phyloP scores from a whole-genome alignment of 2,888 invertebrate species.

The Cerastoderma edule region DNA sequence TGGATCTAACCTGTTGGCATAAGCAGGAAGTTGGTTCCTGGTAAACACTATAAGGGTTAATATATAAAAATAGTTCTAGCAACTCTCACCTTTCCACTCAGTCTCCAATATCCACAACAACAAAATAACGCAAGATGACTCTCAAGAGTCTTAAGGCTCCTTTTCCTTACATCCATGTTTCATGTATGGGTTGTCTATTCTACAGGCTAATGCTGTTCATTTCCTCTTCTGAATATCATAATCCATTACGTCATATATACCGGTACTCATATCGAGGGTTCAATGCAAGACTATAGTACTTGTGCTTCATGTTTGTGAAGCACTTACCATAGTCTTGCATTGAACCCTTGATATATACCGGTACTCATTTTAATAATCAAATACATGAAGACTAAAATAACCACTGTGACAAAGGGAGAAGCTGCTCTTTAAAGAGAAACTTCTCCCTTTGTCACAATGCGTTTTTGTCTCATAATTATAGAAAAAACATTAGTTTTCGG shows the following conservation, averaged over 20 bases:
- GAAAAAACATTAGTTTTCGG: no score
- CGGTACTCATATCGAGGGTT: neutral
- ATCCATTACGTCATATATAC: neutral
- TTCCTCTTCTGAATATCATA: neutral
- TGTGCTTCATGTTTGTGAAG: no score
- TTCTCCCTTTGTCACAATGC: constrained; percentile 8
- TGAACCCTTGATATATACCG: no score
- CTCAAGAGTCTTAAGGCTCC: neutral
- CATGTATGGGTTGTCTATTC: neutral
- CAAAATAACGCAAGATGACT: constrained; percentile 14
- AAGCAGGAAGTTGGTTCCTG: no score
- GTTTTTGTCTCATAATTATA: no score
- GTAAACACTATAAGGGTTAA: neutral
- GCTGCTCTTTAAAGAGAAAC: neutral
- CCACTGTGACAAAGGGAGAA: constrained; percentile 6
- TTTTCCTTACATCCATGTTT: constrained; percentile 4
- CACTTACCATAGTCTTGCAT: no score
- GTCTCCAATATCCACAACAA: constrained; percentile 28
- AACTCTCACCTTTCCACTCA: constrained; percentile 18
- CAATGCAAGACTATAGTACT: neutral
- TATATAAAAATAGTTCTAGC: neutral
- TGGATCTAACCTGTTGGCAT: neutral
- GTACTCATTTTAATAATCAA: no score
- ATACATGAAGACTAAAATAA: no score
- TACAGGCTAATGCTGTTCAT: neutral